phyloP scores from a whole-genome alignment of 1,140 invertebrate species.

The Elymnias hypermnestra region DNA sequence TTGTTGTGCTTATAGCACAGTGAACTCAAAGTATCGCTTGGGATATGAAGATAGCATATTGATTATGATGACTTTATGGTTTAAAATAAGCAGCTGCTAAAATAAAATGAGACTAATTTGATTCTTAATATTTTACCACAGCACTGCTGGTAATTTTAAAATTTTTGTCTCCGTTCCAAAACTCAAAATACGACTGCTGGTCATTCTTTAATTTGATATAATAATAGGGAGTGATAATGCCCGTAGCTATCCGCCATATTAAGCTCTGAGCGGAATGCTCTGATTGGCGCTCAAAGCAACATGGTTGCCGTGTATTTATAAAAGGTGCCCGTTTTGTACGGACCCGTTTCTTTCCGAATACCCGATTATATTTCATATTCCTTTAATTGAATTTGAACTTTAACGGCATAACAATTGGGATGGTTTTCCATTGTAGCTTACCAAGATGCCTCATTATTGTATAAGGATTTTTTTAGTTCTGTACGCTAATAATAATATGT shows the following conservation, averaged over 20 bases:
- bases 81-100: too few species aligned
- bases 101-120: too few species aligned
- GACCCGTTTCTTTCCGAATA: conserved; percentile 31
- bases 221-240: conserved; percentile 57
- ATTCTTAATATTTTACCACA: too few species aligned
- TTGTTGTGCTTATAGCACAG: too few species aligned
- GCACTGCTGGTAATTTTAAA: conserved; percentile 17
- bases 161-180: conserved; percentile 20
- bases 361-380: conserved; percentile 14
- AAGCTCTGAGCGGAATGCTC: conserved; percentile 29
- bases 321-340: conserved; percentile 37
- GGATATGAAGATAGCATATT: too few species aligned
- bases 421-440: too few species aligned
- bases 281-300: conserved; percentile 55
- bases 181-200: conserved; percentile 17
- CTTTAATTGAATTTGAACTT: conserved; percentile 10
- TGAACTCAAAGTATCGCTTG: too few species aligned
- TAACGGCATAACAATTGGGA: conserved; percentile 1
- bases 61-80: too few species aligned
- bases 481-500: conserved; percentile 2
- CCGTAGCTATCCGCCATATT: conserved; percentile 59
- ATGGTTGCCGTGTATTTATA: conserved; percentile 64
- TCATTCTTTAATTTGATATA: conserved; percentile 35
- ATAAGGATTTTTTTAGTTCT: conserved; percentile 4
- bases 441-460: conserved; percentile 4